A percentile compares a stretch with the other conserved stretches of the same genome.
Conservation (phyloP, 37 sponge, comb jelly and placozoan species). For the Mnemiopsis leidyi region DNA sequence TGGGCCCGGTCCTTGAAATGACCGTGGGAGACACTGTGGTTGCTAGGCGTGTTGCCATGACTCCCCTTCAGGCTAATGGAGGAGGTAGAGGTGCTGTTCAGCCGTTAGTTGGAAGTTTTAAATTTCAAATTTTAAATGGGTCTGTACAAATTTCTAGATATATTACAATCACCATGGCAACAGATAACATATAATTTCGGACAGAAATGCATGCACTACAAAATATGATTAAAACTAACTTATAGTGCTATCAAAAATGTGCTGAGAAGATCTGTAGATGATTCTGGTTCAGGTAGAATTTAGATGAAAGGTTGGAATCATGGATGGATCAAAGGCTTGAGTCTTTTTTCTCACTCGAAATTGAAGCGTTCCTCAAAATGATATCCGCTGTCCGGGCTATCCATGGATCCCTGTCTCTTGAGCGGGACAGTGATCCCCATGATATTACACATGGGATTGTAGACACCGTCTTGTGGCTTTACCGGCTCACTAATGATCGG, state of each 20-base stretch:
- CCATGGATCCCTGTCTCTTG: not conserved
- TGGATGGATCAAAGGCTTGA: too few species aligned
- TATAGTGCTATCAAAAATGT: too few species aligned
- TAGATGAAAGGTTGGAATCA: too few species aligned
- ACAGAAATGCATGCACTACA: too few species aligned
- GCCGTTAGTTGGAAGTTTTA: slow-evolving; percentile 9
- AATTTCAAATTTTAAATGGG: too few species aligned
- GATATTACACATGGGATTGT: slow-evolving; percentile 2
- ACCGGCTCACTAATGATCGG: not conserved
- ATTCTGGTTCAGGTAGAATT: too few species aligned
- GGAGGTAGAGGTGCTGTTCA: not conserved
- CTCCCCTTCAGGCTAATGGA: not conserved
- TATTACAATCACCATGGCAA: too few species aligned
- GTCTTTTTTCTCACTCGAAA: slow-evolving; percentile 2
- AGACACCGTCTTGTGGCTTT: not conserved
- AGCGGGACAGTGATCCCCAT: slow-evolving; percentile 28
- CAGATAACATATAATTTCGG: too few species aligned
- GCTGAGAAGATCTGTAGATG: too few species aligned
- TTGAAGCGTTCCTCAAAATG: not conserved
- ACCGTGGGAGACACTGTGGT: slow-evolving; percentile 5
- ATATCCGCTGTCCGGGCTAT: not conserved
- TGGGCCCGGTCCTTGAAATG: not conserved
- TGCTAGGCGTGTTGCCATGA: not conserved
- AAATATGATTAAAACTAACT: too few species aligned
- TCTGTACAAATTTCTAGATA: too few species aligned